These are phyloP conservation scores for Vulpes ferrilata DNA, from an alignment of 2,113 vertebrate species.

Conservation along the genomic window DNA sequence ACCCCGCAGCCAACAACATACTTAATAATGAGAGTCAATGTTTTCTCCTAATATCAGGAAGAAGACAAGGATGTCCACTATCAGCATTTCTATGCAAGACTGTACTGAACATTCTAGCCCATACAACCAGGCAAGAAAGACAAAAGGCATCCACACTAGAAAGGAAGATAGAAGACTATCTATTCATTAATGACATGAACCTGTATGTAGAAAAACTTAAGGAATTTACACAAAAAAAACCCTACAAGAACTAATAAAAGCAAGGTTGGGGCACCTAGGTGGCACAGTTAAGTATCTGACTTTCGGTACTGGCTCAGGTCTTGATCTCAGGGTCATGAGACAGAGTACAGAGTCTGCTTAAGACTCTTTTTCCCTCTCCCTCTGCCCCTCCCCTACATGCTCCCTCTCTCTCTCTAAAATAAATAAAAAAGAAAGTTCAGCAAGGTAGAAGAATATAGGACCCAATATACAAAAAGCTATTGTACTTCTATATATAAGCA, in stretches of 20 bases:
- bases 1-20: background rate
- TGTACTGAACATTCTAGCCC: background rate
- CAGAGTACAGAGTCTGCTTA: background rate
- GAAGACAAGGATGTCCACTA: background rate
- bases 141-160: background rate
- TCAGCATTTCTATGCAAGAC: background rate
- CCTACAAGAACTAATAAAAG: conserved; percentile 10
- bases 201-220: background rate
- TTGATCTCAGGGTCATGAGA: background rate
- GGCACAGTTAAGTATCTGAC: background rate
- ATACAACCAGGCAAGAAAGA: background rate
- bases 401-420: background rate
- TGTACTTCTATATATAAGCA: conserved; percentile 14
- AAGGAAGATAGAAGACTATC: conserved; percentile 18
- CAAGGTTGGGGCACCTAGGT: background rate
- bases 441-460: background rate
- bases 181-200: background rate
- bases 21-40: background rate
- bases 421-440: conserved; percentile 17
- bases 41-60: background rate
- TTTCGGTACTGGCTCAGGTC: background rate
- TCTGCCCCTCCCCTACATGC: background rate
- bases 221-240: background rate
- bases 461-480: background rate
- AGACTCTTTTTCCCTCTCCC: background rate